phyloP scores from a whole-genome alignment of 1,140 invertebrate genomes.

The Micrasema longulum region DNA sequence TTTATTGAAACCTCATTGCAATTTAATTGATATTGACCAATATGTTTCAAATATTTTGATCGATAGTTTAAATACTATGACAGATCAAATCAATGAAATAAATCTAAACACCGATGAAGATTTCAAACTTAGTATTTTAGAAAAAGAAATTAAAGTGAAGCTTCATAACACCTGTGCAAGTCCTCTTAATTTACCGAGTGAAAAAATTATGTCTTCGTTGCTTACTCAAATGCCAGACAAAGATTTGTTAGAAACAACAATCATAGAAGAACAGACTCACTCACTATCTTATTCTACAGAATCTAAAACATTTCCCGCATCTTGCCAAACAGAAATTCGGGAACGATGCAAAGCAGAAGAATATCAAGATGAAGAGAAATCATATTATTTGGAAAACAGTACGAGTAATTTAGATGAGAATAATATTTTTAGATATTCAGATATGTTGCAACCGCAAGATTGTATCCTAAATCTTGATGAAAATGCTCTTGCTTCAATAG shows the following conservation, averaged over 20 bases:
- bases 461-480: neutral
- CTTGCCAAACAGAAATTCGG: constrained; percentile 35
- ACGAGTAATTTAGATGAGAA: constrained; percentile 12
- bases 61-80: constrained; percentile 65
- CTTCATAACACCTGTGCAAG: constrained; percentile 66
- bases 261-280: constrained; percentile 50
- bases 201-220: constrained; percentile 45
- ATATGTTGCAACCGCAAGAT: constrained; percentile 11
- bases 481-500: neutral
- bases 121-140: constrained; percentile 63
- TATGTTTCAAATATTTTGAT: constrained; percentile 67
- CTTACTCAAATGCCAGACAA: constrained; percentile 50
- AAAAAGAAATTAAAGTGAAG: constrained; percentile 68
- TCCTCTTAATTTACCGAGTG: constrained; percentile 57
- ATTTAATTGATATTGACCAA: constrained; percentile 61
- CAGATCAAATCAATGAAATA: constrained; percentile 65
- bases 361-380: constrained; percentile 13
- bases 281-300: constrained; percentile 51
- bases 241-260: constrained; percentile 50
- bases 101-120: constrained; percentile 62
- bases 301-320: constrained; percentile 43
- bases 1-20: constrained; percentile 29
- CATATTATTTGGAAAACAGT: constrained; percentile 23
- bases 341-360: constrained; percentile 13
- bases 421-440: constrained; percentile 11